Evolutionary conservation across 2,888 invertebrate species (phyloP), one percentile per base, ranked within the genome.

Genomic region (Frankliniella fusca): DNA sequence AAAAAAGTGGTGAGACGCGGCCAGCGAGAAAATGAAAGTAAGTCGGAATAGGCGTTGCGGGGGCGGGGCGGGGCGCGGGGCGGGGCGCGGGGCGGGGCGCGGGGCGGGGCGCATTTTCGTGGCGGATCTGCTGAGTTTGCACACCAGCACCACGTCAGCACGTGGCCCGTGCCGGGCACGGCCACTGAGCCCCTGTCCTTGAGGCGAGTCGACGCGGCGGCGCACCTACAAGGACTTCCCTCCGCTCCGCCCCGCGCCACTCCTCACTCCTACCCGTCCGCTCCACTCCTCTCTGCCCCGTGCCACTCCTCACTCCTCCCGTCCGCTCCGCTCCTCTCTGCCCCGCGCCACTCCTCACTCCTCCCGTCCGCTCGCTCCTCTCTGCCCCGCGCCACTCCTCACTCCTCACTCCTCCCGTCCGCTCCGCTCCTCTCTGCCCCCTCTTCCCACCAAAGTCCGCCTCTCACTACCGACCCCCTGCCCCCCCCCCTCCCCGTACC

Each of bases 201-300:
- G 61, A 61, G 61, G 38, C 8, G 61, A 61, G 61, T n/a, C 61
- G 38, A 38, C 54, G 54, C 54, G 38, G 61, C 61, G 61, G 61
- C 61, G 61, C 61, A 61, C 61, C 61, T 61, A 61, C 61, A 61
- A 61, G 61, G 61, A 61, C 61, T 61, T 61, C 61, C 61, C 61
- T 61, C 61, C 61, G 38, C 18, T 0, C 61, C 61, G 61, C 61
- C 61, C 61, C 61, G 61, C 61, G 1, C 61, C 61, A 18, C 61
- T 7, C 54, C 38, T 38, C 38, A 38, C 38, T 38, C 38, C 38
- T 38, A n/a, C 38, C 38, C 38, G 5, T 54, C 61, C 61, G 61
- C 61, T 15, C 61, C 61, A 1, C 54, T 7, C 61, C 61, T 3
- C 18, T 0, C 61, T 18, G 61, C 61, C 61, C 61, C 61, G 61